These are phyloP conservation scores for Hydriomena furcata DNA, from an alignment of 2,888 invertebrate genomes.

Conservation along the genomic window DNA sequence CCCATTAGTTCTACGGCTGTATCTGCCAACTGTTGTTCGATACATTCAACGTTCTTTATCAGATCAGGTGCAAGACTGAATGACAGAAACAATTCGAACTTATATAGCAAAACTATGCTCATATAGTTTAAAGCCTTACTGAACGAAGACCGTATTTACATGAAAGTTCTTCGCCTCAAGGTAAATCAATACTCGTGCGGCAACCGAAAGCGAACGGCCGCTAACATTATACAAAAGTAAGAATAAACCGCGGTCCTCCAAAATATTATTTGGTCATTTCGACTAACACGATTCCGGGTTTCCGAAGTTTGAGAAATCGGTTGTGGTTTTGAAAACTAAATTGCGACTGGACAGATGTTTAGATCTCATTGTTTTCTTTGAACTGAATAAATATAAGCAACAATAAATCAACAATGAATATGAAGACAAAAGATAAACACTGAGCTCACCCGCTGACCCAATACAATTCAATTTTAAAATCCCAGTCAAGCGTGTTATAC, in stretches of 20 bases:
- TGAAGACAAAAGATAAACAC: slow-evolving; percentile 59
- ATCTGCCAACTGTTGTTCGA: slow-evolving; percentile 5
- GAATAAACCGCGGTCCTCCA: slow-evolving; percentile 50
- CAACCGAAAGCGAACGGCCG: slow-evolving; percentile 50
- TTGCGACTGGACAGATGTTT: slow-evolving; percentile 16
- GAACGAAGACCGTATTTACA: slow-evolving; percentile 19
- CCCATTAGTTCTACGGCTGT: slow-evolving; percentile 12
- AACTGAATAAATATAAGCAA: slow-evolving; percentile 29
- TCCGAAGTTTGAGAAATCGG: slow-evolving; percentile 37
- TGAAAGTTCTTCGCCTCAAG: slow-evolving; percentile 57
- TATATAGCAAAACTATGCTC: slow-evolving; percentile 4
- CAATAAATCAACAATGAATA: slow-evolving; percentile 62
- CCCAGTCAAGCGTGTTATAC: slow-evolving; percentile 15
- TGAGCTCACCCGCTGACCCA: slow-evolving; percentile 32
- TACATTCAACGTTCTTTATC: slow-evolving; percentile 2
- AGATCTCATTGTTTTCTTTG: slow-evolving; percentile 17
- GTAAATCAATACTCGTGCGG: slow-evolving; percentile 67
- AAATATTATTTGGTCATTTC: slow-evolving; percentile 48
- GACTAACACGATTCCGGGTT: slow-evolving; percentile 32
- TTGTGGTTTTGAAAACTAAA: slow-evolving; percentile 29
- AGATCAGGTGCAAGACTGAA: slow-evolving; percentile 1
- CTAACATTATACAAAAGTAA: slow-evolving; percentile 49
- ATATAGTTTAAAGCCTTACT: slow-evolving; percentile 8
- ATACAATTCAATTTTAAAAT: slow-evolving; percentile 29
- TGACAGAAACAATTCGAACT: not conserved